A percentile compares a stretch with the other conserved stretches of the same genome.
Evolutionary conservation across 2,113 vertebrate species (phyloP).

Genomic region (Leiothrix lutea): DNA sequence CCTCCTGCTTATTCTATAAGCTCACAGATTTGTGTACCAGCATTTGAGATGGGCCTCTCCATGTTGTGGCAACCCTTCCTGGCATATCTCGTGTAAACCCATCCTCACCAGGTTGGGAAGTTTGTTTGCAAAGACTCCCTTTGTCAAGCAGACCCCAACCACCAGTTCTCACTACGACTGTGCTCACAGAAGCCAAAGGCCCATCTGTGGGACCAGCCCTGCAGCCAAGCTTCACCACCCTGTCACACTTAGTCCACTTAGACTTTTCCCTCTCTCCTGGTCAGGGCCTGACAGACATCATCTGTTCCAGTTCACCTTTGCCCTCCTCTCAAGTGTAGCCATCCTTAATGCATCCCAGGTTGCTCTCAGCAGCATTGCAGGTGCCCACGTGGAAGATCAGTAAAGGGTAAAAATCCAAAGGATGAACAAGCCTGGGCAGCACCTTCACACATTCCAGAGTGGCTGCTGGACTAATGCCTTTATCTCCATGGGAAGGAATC

Average conservation of each 20-base stretch:
- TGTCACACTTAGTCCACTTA: neutral
- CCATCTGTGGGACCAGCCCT: neutral
- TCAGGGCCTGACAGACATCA: neutral
- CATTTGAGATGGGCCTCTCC: neutral
- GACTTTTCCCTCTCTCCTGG: neutral
- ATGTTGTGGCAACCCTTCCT: neutral
- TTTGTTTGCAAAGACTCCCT: neutral
- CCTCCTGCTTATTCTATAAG: neutral
- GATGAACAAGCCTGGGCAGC: neutral
- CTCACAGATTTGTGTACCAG: neutral
- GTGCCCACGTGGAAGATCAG: neutral
- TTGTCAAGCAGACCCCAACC: neutral
- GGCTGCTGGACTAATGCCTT: neutral
- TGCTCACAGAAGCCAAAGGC: neutral
- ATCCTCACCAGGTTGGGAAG: neutral
- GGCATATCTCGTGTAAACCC: neutral
- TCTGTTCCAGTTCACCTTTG: neutral
- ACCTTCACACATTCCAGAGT: neutral
- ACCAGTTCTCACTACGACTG: fast-evolving
- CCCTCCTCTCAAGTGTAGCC: neutral
- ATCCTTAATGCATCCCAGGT: neutral
- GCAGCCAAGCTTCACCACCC: neutral
- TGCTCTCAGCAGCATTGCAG: neutral
- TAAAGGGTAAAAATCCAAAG: neutral
- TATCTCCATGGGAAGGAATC: neutral